Base-by-base conservation (phyloP, 2,888 invertebrate genomes). In the Sphecodes monilicornis region DNA sequence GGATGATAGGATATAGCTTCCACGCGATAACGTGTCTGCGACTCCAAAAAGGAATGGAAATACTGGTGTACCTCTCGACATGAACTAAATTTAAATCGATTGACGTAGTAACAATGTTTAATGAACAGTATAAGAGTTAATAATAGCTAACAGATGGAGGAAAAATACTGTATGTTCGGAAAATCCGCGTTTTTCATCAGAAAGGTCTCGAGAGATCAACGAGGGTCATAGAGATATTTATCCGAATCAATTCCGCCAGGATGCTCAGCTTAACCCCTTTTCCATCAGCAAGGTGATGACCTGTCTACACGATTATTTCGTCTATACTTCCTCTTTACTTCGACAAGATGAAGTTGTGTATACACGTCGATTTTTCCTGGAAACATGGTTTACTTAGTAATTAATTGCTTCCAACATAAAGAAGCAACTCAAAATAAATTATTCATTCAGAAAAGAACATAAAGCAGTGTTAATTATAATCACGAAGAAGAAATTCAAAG, bases 231-330 rank as follows among this genome's bases (percentile, higher is more conserved):
- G 46, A 69, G 88, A 88, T 90, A 92, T 92, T 91, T 92, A 92
- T 92, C 89, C 91, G 74, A 89, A 92, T 92, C 86, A 90, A 90
- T 93, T 93, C 90, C 90, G 81, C 85, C 77, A 85, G 84, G 71
- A 82, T 87, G 89, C 87, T 84, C 85, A 87, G 86, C 71, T 91
- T 86, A 86, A 86, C 86, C 86, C 87, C 77, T 83, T 46, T 81
- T 22, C 64, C 75, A 80, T 86, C 78, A 68, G 66, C 82, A 64
- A 70, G 66, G 78, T 76, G 66, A 86, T 72, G 78, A 84, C 60
- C 77, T 69, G 79, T 81, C 86, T 69, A 75, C 71, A n/a, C 80
- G 86, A 88, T 90, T 85, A 73, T 43, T 26, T 78, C 41, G 43
- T 60, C 43, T 29, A 18, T 60, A 16, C 54, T 22, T 32, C 29